Conservation (phyloP, 2,888 invertebrate genomes). For the Orthonychiurus folsomi region DNA sequence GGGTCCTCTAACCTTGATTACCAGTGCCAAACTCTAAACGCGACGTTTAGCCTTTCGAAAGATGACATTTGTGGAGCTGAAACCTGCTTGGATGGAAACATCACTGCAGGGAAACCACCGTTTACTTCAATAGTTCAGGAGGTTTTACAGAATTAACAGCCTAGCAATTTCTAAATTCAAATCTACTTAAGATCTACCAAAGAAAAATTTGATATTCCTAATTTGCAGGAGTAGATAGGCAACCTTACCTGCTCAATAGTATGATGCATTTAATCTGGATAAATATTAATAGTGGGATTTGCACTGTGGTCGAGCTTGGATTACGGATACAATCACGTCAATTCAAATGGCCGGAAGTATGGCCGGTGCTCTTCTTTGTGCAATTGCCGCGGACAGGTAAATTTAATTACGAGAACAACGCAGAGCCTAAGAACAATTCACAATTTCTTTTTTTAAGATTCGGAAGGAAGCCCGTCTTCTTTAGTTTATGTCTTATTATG, state of each 20-base stretch:
- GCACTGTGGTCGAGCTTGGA: slow-evolving; percentile 31
- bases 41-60: background rate
- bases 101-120: too few species aligned
- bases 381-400: slow-evolving; percentile 27
- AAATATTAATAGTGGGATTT: slow-evolving; percentile 26
- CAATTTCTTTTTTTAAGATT: slow-evolving; percentile 22
- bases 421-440: too few species aligned
- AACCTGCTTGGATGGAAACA: background rate
- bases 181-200: background rate
- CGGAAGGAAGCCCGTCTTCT: slow-evolving; percentile 27
- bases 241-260: background rate
- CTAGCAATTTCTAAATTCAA: background rate
- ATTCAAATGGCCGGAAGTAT: slow-evolving; percentile 32
- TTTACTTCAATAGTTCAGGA: too few species aligned
- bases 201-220: background rate
- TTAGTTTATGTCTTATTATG: slow-evolving; percentile 17
- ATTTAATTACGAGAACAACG: too few species aligned
- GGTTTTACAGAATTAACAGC: too few species aligned
- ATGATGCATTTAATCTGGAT: too few species aligned
- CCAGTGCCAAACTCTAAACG: background rate
- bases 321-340: slow-evolving; percentile 31
- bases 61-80: background rate
- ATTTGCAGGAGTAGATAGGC: too few species aligned
- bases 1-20: slow-evolving; percentile 18
- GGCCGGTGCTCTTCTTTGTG: slow-evolving; percentile 26